Conservation (phyloP, 2,888 invertebrate species). For the Thumatha senex region DNA sequence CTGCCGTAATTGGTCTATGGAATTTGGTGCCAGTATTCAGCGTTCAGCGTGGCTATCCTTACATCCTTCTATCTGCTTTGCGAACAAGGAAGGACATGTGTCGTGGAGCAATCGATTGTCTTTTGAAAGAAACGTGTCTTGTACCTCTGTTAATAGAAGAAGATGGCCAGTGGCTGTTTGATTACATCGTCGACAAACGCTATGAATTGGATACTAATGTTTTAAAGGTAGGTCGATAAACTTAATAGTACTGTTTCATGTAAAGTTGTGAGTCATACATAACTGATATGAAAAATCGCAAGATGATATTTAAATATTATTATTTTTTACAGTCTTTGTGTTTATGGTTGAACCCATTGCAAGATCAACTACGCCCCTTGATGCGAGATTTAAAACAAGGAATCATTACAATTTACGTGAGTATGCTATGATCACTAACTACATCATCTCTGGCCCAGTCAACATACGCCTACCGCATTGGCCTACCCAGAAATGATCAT, state of each 20-base stretch:
- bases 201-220: constrained; percentile 77
- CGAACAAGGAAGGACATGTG: constrained; percentile 58
- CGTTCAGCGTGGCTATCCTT: constrained; percentile 62
- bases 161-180: constrained; percentile 75
- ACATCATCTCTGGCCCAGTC: too few species aligned
- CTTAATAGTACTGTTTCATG: constrained; percentile 4
- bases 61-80: constrained; percentile 57
- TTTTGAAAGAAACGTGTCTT: constrained; percentile 56
- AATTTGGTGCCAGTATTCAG: constrained; percentile 68
- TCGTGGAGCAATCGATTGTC: constrained; percentile 61
- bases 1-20: constrained; percentile 77
- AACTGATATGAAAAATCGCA: neutral
- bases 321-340: constrained; percentile 58
- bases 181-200: constrained; percentile 79
- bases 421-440: constrained; percentile 25
- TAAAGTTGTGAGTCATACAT: neutral
- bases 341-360: constrained; percentile 75
- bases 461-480: too few species aligned
- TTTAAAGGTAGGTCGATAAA: constrained; percentile 72
- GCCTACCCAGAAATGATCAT: too few species aligned
- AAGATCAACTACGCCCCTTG: constrained; percentile 72
- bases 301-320: neutral
- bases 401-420: constrained; percentile 68
- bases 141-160: constrained; percentile 67
- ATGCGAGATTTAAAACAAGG: constrained; percentile 74